These are phyloP conservation scores for Drosophila biarmipes DNA, from an alignment of 1,140 invertebrate genomes.

Conservation along the genomic window DNA sequence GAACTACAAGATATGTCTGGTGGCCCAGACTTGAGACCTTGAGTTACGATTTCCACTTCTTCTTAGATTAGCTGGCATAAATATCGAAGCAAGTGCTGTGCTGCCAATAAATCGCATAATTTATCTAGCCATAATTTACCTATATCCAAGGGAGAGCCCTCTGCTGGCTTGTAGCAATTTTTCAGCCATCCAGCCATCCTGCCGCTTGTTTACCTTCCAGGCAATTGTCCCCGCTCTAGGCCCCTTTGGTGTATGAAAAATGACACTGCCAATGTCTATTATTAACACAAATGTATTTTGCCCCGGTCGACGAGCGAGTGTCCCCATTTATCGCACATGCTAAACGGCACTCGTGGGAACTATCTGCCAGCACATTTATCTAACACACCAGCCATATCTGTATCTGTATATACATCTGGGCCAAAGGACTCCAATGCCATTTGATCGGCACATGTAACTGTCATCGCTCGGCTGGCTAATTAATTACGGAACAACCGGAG, in stretches of 20 bases:
- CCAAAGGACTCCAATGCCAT: constrained; percentile 40
- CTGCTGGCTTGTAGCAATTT: constrained; percentile 31
- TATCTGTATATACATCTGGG: constrained; percentile 12
- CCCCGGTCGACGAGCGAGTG: constrained; percentile 38
- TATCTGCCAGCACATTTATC: constrained; percentile 55
- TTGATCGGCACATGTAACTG: constrained; percentile 57
- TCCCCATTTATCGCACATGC: constrained; percentile 77
- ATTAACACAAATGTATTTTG: constrained; percentile 74
- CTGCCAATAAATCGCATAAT: constrained; percentile 45
- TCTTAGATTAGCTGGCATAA: constrained; percentile 34
- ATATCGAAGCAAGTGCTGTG: constrained; percentile 43
- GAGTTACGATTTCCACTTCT: constrained; percentile 23
- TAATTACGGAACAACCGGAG: constrained; percentile 51
- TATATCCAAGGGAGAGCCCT: constrained; percentile 1
- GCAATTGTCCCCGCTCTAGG: background rate
- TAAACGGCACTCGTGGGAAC: constrained; percentile 72
- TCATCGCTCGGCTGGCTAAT: constrained; percentile 53
- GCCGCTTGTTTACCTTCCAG: constrained; percentile 39
- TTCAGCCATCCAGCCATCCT: constrained; percentile 19
- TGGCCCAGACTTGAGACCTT: background rate
- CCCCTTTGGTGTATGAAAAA: constrained; percentile 62
- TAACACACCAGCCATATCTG: constrained; percentile 33
- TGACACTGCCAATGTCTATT: constrained; percentile 72
- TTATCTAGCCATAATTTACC: constrained; percentile 45
- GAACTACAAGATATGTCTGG: background rate